Evolutionary conservation across 2,888 invertebrate genomes (phyloP).

Genomic region (Drosophila infuscata): DNA sequence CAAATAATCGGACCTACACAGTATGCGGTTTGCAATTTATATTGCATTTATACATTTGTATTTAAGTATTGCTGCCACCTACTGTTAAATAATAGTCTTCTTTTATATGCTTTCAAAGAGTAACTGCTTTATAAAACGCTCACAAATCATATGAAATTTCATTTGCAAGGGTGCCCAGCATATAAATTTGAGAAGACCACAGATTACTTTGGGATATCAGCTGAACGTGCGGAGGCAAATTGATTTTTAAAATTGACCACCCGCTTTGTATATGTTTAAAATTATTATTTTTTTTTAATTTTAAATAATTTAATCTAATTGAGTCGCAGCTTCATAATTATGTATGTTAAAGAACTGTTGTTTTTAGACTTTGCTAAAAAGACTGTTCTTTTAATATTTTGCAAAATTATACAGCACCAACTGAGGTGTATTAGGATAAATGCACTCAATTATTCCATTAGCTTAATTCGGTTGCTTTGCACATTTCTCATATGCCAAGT

Average conservation of each 20-base stretch:
- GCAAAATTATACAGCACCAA: neutral
- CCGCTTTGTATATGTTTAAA: neutral
- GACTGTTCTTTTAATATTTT: neutral
- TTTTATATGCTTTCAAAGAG: no score
- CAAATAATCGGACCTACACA: neutral
- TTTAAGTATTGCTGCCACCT: neutral
- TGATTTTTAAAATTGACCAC: neutral
- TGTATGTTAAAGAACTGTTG: neutral
- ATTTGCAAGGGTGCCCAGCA: conserved; percentile 11
- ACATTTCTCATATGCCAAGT: neutral
- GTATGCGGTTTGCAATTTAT: neutral
- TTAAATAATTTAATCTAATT: neutral
- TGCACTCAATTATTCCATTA: neutral
- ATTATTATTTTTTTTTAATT: neutral
- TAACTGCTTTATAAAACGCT: no score
- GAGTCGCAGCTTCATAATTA: neutral
- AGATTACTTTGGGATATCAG: neutral
- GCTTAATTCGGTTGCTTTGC: neutral
- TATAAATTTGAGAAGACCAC: conserved; percentile 5
- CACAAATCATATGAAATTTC: neutral
- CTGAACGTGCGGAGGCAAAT: neutral
- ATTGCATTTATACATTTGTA: neutral
- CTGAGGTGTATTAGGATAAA: neutral
- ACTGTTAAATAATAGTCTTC: neutral
- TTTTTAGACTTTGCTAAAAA: neutral